Evolutionary conservation across 2,113 vertebrate genomes (phyloP).

Genomic region (Jacana jacana): DNA sequence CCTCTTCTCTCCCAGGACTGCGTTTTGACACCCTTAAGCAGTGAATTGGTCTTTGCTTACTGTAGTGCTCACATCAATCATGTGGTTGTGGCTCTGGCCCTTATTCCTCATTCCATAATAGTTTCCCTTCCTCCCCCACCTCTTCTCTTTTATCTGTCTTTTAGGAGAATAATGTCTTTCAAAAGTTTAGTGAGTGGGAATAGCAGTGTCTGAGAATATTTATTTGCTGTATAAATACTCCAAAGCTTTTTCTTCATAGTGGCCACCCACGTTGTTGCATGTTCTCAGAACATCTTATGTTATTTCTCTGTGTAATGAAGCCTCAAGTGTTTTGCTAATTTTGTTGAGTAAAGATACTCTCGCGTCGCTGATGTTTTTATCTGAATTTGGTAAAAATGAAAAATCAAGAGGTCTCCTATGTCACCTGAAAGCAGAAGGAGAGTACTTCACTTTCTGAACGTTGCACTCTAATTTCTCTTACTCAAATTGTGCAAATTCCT

Average conservation of each 20-base stretch:
- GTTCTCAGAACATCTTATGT: conserved; percentile 27
- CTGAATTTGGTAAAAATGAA: neutral
- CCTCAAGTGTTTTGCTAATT: conserved; percentile 10
- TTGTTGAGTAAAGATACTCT: neutral
- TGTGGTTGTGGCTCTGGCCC: conserved; percentile 35
- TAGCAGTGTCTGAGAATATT: conserved; percentile 58
- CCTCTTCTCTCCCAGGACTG: conserved; percentile 5
- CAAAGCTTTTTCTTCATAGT: conserved; percentile 24
- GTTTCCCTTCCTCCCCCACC: conserved; percentile 41
- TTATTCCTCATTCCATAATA: conserved; percentile 58
- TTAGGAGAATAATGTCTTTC: conserved; percentile 57
- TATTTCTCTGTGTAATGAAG: neutral
- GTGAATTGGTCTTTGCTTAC: conserved; percentile 60
- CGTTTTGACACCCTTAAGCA: conserved; percentile 44
- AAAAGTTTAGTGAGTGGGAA: conserved; percentile 50
- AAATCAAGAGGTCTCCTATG: neutral
- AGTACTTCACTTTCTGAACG: neutral
- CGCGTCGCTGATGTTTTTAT: neutral
- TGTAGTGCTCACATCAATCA: conserved; percentile 61
- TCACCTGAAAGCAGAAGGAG: neutral
- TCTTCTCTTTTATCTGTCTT: conserved; percentile 57
- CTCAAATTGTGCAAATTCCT: neutral
- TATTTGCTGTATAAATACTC: conserved; percentile 59
- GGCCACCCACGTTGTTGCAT: conserved; percentile 17
- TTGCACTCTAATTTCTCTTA: neutral